Base-by-base conservation (phyloP, 2,888 invertebrate genomes). In the Formica aserva region DNA sequence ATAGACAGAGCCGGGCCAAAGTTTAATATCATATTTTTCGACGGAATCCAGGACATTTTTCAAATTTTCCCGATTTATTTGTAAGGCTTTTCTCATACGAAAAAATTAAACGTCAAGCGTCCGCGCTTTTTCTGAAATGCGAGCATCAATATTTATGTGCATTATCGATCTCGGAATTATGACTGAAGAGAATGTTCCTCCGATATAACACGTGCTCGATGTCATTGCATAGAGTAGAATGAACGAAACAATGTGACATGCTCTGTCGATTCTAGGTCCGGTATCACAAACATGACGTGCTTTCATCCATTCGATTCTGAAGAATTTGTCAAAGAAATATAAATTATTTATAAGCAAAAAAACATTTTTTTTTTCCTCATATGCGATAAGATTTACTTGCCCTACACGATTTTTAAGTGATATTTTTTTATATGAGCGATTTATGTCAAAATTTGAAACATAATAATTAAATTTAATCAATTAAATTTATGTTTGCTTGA, bases 81-180 rank as follows among this genome's bases (percentile, higher is more conserved):
- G 5, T 26, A 60, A 29, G 5, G 52, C 29, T 35, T 77, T 67
- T 69, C 1, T n/a, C 9, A 38, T 18, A 3, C 9, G 4, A 77
- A 72, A 60, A 80, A 80, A 75, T 75, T 45, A 65, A 77, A 65
- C 26, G 52, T 52, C 65, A 76, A 77, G 15, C 48, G 13, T 65
- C 22, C n/a, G 4, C 11, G 18, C 9, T 66, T 77, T 26, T 52
- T 66, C 26, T 66, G 13, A 55, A 13, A 66, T 66, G 38, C 9
- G 8, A 52, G 35, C 52, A 18, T 66, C 67, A 66, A 77, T 66
- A 77, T 77, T 77, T 77, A 77, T 66, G 52, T 65, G 65, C 66
- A 55, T 66, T 77, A 77, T 77, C 67, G 76, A 55, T 66, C 67
- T 26, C 8, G 18, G 5, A 52, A 77, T 66, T 66, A 52, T 38